Conservation (phyloP, 1,140 invertebrate species). For the Bicyclus anynana region DNA sequence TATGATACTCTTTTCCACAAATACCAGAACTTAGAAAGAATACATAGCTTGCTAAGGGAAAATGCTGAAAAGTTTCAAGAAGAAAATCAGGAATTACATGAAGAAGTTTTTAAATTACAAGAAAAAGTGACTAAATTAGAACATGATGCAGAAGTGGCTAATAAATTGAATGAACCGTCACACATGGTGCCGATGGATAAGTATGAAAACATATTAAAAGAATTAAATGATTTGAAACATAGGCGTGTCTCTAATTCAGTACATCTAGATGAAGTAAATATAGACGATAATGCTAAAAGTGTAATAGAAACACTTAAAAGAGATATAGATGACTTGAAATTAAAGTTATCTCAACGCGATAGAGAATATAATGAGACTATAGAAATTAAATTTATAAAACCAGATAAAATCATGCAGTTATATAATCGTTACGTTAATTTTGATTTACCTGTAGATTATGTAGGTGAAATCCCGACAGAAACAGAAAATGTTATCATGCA, state of each 20-base stretch:
- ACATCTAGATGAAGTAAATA: conserved; percentile 65
- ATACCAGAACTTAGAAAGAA: conserved; percentile 70
- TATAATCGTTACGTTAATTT: conserved; percentile 75
- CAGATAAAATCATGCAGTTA: conserved; percentile 69
- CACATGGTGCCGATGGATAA: conserved; percentile 57
- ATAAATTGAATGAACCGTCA: conserved; percentile 39
- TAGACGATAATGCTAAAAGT: conserved; percentile 77
- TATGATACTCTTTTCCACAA: conserved; percentile 67
- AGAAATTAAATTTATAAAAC: conserved; percentile 54
- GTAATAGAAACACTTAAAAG: conserved; percentile 72
- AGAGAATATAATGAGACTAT: conserved; percentile 36
- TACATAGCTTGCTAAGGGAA: conserved; percentile 64
- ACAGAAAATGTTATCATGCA: conserved; percentile 56
- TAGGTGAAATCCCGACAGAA: conserved; percentile 58
- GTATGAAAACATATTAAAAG: conserved; percentile 70
- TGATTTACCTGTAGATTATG: conserved; percentile 66
- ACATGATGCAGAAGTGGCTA: conserved; percentile 54
- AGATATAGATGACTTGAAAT: conserved; percentile 71
- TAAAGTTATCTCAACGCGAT: conserved; percentile 61
- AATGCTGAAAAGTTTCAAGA: conserved; percentile 70
- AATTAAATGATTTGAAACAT: conserved; percentile 64
- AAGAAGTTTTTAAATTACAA: conserved; percentile 73
- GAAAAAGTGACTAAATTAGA: conserved; percentile 70
- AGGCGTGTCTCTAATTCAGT: conserved; percentile 52
- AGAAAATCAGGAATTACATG: conserved; percentile 73